Evolutionary conservation across 2,888 invertebrate species (phyloP).

Genomic region (Dichetophora obliterata): DNA sequence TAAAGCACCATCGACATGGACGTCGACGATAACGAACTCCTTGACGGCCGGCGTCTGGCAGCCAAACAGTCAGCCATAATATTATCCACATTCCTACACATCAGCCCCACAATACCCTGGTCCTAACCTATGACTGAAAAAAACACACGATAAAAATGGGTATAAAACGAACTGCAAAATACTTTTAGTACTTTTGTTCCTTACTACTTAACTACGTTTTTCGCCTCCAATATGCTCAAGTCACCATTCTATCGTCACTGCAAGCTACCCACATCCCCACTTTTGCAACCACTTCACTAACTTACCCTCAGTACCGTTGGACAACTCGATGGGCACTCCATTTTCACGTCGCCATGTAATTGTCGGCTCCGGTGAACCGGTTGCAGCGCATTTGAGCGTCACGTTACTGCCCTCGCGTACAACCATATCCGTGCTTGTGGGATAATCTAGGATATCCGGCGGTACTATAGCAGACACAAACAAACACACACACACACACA

Average conservation of each 20-base stretch:
- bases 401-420: slow-evolving; percentile 90
- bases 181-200: slow-evolving; percentile 34
- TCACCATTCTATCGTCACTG: not conserved
- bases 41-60: slow-evolving; percentile 9
- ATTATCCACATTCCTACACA: too few species aligned
- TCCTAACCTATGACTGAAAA: too few species aligned
- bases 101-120: too few species aligned
- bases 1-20: not conserved
- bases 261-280: not conserved
- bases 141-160: slow-evolving; percentile 10
- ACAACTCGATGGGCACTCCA: slow-evolving; percentile 79
- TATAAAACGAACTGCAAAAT: slow-evolving; percentile 26
- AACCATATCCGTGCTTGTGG: slow-evolving; percentile 88
- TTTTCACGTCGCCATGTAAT: slow-evolving; percentile 91
- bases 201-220: slow-evolving; percentile 6
- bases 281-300: slow-evolving; percentile 39
- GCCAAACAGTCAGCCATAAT: too few species aligned
- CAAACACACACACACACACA: slow-evolving; percentile 16
- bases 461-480: slow-evolving; percentile 74
- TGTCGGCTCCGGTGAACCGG: slow-evolving; percentile 87
- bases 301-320: slow-evolving; percentile 80
- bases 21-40: not conserved
- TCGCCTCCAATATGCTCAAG: not conserved
- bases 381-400: slow-evolving; percentile 88
- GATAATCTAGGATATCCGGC: slow-evolving; percentile 87